Evolutionary conservation across 2,113 vertebrate genomes (phyloP).

Genomic region (Semnornis frantzii): DNA sequence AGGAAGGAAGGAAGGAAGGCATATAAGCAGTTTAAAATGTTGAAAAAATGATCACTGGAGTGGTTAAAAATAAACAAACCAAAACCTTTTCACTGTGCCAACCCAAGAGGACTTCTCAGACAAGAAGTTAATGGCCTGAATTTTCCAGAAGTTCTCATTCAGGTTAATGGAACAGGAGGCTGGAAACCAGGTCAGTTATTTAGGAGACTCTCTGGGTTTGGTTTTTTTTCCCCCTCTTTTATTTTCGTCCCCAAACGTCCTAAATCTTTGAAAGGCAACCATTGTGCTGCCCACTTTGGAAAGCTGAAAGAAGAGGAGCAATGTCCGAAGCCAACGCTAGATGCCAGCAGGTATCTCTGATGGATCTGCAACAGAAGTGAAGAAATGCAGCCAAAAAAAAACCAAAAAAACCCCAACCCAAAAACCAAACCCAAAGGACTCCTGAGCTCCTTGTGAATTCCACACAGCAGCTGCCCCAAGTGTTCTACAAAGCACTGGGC

Average conservation of each 20-base stretch:
- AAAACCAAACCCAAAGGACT: too few relatives aligned
- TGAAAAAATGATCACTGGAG: not conserved
- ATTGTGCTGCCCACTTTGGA: not conserved
- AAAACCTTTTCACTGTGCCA: not conserved
- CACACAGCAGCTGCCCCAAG: fast-evolving
- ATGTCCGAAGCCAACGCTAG: constrained; percentile 10
- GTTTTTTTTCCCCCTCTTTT: too few relatives aligned
- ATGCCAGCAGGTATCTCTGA: constrained; percentile 26
- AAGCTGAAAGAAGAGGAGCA: not conserved
- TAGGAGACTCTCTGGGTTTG: not conserved
- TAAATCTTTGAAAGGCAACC: constrained; percentile 15
- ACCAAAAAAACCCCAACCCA: too few relatives aligned
- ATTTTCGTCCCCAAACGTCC: not conserved
- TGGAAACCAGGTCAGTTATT: constrained; percentile 55
- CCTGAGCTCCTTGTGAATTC: not conserved
- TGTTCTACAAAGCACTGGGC: not conserved
- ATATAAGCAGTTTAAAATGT: not conserved
- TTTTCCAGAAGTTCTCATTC: constrained; percentile 53
- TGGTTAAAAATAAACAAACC: not conserved
- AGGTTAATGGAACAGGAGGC: constrained; percentile 36
- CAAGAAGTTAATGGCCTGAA: constrained; percentile 21
- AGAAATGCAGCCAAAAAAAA: not conserved
- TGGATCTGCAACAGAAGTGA: fast-evolving
- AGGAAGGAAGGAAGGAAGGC: too few relatives aligned
- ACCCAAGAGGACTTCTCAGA: not conserved